Evolutionary conservation across 1,140 invertebrate genomes (phyloP).

Genomic region (Sogatella furcifera): DNA sequence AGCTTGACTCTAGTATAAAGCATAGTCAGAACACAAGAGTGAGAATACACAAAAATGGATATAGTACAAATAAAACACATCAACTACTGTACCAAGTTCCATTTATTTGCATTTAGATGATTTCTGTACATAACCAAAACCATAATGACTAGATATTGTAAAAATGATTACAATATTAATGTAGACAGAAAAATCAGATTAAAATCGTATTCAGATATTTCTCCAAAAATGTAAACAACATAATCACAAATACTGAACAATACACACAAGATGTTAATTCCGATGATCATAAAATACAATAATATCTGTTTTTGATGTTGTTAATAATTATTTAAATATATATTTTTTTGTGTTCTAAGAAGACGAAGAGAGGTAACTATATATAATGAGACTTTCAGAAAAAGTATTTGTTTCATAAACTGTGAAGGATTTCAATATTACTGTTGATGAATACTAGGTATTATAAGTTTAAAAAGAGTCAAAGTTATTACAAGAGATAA

Average conservation of each 20-base stretch:
- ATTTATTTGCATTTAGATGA: conserved; percentile 10
- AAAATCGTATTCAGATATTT: conserved; percentile 5
- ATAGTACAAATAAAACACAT: background rate
- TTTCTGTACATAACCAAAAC: conserved; percentile 15
- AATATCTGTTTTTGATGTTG: background rate
- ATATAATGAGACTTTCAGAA: too few relatives aligned
- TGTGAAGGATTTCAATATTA: background rate
- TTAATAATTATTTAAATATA: too few relatives aligned
- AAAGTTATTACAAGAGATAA: background rate
- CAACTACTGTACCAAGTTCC: conserved; percentile 15
- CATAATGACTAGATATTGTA: conserved; percentile 13
- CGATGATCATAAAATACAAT: background rate
- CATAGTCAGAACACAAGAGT: too few relatives aligned
- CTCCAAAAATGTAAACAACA: background rate
- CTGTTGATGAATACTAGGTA: background rate
- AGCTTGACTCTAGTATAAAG: too few relatives aligned
- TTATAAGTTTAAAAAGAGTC: background rate
- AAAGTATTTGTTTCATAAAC: background rate
- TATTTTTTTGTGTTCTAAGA: too few relatives aligned
- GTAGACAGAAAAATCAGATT: conserved; percentile 6
- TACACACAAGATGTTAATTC: background rate
- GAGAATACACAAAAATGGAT: too few relatives aligned
- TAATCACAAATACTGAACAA: conserved; percentile 5
- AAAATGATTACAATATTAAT: conserved; percentile 7
- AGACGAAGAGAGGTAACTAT: too few relatives aligned